A percentile compares a stretch with the other conserved stretches of the same genome.
Evolutionary conservation across 2,797 vertebrate species (phyloP).

Genomic region (Lepilemur ruficaudatus): DNA sequence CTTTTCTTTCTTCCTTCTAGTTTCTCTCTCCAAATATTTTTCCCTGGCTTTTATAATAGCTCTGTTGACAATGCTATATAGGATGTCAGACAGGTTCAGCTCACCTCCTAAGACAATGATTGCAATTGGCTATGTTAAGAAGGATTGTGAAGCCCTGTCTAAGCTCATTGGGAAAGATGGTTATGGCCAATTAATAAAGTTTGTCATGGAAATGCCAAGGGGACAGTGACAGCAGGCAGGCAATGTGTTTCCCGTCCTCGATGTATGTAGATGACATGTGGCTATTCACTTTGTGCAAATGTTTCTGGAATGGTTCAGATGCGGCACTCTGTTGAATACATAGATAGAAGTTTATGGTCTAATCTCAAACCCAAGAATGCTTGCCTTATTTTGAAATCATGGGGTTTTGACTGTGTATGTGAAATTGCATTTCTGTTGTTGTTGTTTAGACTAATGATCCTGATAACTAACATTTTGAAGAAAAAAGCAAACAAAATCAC

Average conservation of each 20-base stretch:
- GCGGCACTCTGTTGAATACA: not conserved
- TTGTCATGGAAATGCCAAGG: not conserved
- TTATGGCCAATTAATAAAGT: not conserved
- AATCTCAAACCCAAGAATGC: not conserved
- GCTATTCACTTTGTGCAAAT: conserved; percentile 4
- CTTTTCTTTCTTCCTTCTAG: not conserved
- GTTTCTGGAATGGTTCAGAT: conserved; percentile 29
- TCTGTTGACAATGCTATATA: not conserved
- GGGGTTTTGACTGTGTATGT: not conserved
- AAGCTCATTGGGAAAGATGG: not conserved
- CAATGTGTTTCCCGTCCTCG: conserved; percentile 17
- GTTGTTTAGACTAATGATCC: not conserved
- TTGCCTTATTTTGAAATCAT: conserved; percentile 15
- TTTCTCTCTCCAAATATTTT: not conserved
- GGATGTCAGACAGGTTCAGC: not conserved
- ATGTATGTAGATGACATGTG: not conserved
- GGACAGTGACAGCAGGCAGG: conserved; percentile 22
- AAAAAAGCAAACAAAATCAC: not conserved
- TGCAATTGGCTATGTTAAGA: not conserved
- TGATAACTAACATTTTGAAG: not conserved
- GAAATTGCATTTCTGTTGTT: not conserved
- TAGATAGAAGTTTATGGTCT: not conserved
- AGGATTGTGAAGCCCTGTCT: not conserved
- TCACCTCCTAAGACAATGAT: not conserved
- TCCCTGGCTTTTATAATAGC: not conserved